Conservation (phyloP, 92 coral and sea anemone species). For the Virgularia gustaviana region DNA sequence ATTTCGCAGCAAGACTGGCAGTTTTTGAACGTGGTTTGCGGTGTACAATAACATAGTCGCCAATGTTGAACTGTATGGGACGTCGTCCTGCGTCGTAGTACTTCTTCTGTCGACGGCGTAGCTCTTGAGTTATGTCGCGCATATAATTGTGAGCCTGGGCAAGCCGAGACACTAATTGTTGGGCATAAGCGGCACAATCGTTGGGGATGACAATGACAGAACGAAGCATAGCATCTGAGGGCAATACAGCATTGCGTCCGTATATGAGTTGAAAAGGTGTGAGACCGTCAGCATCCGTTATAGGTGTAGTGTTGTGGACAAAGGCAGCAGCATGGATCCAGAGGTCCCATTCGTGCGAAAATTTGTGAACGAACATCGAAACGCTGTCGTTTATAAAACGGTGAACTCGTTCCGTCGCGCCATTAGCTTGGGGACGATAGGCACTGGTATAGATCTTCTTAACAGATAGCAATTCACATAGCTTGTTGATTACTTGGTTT, state of each 20-base stretch:
- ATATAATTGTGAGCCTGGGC: conserved; percentile 39
- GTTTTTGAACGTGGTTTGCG: not conserved
- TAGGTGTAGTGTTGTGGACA: conserved; percentile 28
- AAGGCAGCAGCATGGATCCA: conserved; percentile 15
- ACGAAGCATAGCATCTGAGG: not conserved
- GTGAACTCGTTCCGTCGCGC: not conserved
- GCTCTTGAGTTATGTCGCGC: conserved; percentile 23
- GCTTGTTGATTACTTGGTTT: not conserved
- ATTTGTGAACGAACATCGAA: conserved; percentile 29
- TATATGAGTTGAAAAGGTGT: conserved; percentile 30
- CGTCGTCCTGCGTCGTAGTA: conserved; percentile 13
- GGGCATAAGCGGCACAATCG: conserved; percentile 8
- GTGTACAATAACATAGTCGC: not conserved
- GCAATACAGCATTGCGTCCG: conserved; percentile 8
- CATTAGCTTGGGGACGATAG: not conserved
- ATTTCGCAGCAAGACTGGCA: not conserved
- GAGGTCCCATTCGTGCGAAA: conserved; percentile 4
- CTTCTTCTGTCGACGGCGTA: no score
- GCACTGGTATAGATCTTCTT: not conserved
- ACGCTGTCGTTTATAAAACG: conserved; percentile 1
- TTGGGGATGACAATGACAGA: not conserved
- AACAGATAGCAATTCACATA: not conserved
- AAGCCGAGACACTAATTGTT: conserved; percentile 31
- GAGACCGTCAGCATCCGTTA: conserved; percentile 14
- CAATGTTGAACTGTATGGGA: not conserved